Conservation (phyloP, 1,140 invertebrate genomes). For the Atta cephalotes region DNA sequence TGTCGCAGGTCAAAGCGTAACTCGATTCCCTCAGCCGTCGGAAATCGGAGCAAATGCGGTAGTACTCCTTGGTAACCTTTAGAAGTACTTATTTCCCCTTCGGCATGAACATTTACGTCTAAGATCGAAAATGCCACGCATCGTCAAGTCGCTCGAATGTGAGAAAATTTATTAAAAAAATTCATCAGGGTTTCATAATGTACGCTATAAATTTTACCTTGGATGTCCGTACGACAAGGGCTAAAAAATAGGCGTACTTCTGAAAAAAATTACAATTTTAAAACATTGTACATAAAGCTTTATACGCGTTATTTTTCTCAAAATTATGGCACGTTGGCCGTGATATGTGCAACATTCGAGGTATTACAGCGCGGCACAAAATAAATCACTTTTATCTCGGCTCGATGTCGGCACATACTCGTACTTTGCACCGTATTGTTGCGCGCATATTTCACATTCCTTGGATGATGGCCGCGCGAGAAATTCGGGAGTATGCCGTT, state of each 20-base stretch:
- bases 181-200: background rate
- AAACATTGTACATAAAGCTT: background rate
- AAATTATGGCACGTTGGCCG: constrained; percentile 7
- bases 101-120: background rate
- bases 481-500: constrained; percentile 20
- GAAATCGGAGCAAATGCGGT: constrained; percentile 36
- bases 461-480: background rate
- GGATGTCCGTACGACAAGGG: too few relatives aligned
- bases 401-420: constrained; percentile 4
- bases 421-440: constrained; percentile 27
- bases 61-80: constrained; percentile 27
- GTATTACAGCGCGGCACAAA: background rate
- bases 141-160: background rate
- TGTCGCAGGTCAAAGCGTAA: constrained; percentile 39
- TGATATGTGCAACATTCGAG: background rate
- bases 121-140: background rate
- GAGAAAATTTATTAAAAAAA: constrained; percentile 5
- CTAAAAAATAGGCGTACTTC: background rate
- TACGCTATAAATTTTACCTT: background rate
- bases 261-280: background rate
- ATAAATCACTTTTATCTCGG: constrained; percentile 54
- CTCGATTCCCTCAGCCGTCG: constrained; percentile 3
- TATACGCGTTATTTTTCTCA: background rate
- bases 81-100: background rate
- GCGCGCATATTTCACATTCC: constrained; percentile 13